A percentile compares a stretch with the other conserved stretches of the same genome.
Conservation (phyloP, 2,888 invertebrate genomes). For the Phanerotoma sp. region DNA sequence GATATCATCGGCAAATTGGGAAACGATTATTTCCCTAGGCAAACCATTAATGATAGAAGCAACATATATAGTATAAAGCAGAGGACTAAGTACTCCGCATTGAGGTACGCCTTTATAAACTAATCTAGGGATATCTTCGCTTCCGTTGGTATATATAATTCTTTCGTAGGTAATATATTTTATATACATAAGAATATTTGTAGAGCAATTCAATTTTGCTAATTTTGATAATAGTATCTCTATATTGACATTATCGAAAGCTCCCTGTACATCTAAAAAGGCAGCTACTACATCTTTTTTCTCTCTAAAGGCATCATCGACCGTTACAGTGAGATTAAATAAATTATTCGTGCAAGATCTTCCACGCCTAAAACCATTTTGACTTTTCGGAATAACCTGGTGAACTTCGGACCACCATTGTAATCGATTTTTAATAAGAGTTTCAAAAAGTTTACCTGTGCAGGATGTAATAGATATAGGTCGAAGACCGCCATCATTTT, state of each 20-base stretch:
- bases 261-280: slow-evolving; percentile 25
- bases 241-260: neutral
- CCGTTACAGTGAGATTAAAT: slow-evolving; percentile 4
- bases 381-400: slow-evolving; percentile 18
- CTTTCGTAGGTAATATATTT: neutral
- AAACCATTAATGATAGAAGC: slow-evolving; percentile 5
- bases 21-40: neutral
- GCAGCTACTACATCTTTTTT: slow-evolving; percentile 17
- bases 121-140: neutral
- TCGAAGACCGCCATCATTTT: slow-evolving; percentile 25
- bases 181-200: neutral
- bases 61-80: slow-evolving; percentile 17
- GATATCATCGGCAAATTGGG: slow-evolving; percentile 29
- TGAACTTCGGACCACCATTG: slow-evolving; percentile 29
- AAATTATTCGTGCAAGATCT: slow-evolving; percentile 28
- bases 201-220: neutral
- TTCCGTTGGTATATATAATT: neutral
- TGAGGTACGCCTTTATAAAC: slow-evolving; percentile 27
- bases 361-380: slow-evolving; percentile 29
- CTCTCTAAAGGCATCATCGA: slow-evolving; percentile 18
- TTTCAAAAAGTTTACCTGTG: slow-evolving; percentile 34
- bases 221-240: slow-evolving; percentile 23
- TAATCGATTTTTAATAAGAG: slow-evolving; percentile 31
- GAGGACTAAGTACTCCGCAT: slow-evolving; percentile 25
- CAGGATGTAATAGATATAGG: slow-evolving; percentile 31